Percentiles rank a stretch among this genome's conserved stretches.
Conservation (phyloP, 2,888 invertebrate species). For the Lasioglossum lativentre region DNA sequence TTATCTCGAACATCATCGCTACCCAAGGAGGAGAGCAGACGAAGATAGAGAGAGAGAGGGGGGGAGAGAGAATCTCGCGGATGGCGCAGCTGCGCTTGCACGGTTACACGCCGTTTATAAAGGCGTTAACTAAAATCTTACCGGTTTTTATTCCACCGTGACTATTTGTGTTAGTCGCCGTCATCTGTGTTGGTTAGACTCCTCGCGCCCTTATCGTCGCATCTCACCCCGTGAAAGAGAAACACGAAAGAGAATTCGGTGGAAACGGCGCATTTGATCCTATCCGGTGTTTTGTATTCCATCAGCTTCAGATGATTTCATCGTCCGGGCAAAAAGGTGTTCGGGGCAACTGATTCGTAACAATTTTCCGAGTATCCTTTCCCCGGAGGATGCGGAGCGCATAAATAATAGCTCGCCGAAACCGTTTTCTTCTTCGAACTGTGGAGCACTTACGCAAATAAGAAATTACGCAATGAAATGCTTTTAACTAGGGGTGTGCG, state of each 20-base stretch:
- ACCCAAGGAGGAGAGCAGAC: neutral
- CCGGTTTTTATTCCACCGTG: slow-evolving; percentile 45
- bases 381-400: slow-evolving; percentile 44
- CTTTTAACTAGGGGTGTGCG: no score
- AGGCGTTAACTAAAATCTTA: slow-evolving; percentile 60
- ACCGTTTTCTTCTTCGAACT: neutral
- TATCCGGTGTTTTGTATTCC: slow-evolving; percentile 61
- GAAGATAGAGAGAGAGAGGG: neutral
- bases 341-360: slow-evolving; percentile 49
- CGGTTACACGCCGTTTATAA: slow-evolving; percentile 46
- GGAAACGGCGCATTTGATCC: slow-evolving; percentile 38
- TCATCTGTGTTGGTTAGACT: slow-evolving; percentile 31
- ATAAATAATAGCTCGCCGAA: slow-evolving; percentile 34
- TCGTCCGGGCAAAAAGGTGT: slow-evolving; percentile 34
- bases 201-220: slow-evolving; percentile 61
- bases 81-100: slow-evolving; percentile 36
- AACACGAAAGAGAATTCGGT: slow-evolving; percentile 14
- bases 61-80: slow-evolving; percentile 40
- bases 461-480: no score
- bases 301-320: slow-evolving; percentile 53
- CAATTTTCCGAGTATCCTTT: slow-evolving; percentile 36
- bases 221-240: slow-evolving; percentile 54
- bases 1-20: slow-evolving; percentile 69
- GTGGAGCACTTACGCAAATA: no score
- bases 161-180: slow-evolving; percentile 8